Percentiles rank a stretch among this genome's conserved stretches.
Evolutionary conservation across 1,140 invertebrate species (phyloP).

Genomic region (Drosophila bocki): DNA sequence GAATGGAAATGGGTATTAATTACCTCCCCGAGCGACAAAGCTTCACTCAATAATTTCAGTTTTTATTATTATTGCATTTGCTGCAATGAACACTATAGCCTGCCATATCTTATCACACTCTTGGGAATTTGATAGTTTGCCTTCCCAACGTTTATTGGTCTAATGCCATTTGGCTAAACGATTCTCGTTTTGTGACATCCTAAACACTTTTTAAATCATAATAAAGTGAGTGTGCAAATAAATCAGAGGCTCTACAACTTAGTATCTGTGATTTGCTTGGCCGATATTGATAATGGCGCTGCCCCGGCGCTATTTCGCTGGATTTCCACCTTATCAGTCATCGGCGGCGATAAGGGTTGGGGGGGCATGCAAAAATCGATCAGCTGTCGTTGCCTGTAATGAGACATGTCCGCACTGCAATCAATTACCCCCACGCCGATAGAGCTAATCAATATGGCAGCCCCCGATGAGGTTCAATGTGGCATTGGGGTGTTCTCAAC

Average conservation of each 20-base stretch:
- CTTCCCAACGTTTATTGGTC: conserved; percentile 31
- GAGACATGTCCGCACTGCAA: conserved; percentile 62
- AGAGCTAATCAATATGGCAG: conserved; percentile 70
- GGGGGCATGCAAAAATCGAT: conserved; percentile 76
- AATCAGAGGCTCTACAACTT: conserved; percentile 24
- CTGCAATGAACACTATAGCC: conserved; percentile 13
- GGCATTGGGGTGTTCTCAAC: conserved; percentile 32
- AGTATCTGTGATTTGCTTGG: conserved; percentile 36
- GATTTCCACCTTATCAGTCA: conserved; percentile 33
- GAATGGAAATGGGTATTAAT: conserved; percentile 54
- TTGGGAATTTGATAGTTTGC: conserved; percentile 49
- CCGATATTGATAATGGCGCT: conserved; percentile 48
- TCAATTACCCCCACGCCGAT: conserved; percentile 69
- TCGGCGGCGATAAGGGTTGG: conserved; percentile 21
- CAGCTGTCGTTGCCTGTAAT: conserved; percentile 71
- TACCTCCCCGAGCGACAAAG: conserved; percentile 48
- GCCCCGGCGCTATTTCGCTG: conserved; percentile 26
- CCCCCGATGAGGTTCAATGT: conserved; percentile 27
- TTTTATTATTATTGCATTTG: conserved; percentile 72
- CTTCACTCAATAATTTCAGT: conserved; percentile 64
- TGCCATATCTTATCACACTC: conserved; percentile 28
- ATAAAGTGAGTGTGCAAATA: conserved; percentile 29
- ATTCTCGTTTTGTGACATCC: conserved; percentile 53
- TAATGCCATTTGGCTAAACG: conserved; percentile 33
- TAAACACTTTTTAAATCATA: conserved; percentile 44